Evolutionary conservation across 2,113 vertebrate species (phyloP), one percentile per base, ranked within the genome.

Genomic region (Serinus canaria): DNA sequence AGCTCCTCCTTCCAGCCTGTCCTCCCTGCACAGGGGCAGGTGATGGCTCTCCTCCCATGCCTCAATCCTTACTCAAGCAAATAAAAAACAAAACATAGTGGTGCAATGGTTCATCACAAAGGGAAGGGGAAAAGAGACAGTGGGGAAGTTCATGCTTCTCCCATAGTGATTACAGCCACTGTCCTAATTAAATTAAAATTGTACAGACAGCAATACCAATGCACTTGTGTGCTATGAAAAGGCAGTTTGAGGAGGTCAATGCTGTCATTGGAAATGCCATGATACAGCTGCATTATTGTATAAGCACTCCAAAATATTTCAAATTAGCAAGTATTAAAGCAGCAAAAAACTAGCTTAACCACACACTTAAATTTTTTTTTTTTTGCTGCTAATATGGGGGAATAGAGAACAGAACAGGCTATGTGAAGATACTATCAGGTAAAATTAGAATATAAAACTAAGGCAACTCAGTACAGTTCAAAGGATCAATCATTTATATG

Each of bases 181-280:
- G 33, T 60, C 89, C 56, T 97, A 96, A 97, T 97, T 92, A 97
- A 94, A 97, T 92, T 93, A 94, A 95, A 97, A 89, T 44, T 8
- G 6, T 83, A 83, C 64, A 85, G 85, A 70, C 63, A 78, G 86
- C 55, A 93, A 66, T 66, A 95, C 31, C 78, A 92, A 89, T 39
- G 92, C 72, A 87, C 67, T 90, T 35, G 20, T 83, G 68, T 79
- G 70, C 49, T 85, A 72, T 50, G 62, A 89, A 93, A 87, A 94
- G 12, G 73, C 86, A 95, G 63, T 27, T 50, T 79, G 66, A 9
- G 2, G 90, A 94, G 81, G 70, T 96, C 88, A 94, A 11, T 37
- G 49, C 11, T 37, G 50, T 20, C 68, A 68, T 11, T 91, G 85
- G 84, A 97, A 96, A 88, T 23, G 37, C 31, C 16, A 19, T 15